These are phyloP conservation scores for Elgaria multicarinata DNA, from an alignment of 2,113 vertebrate genomes.

Conservation along the genomic window DNA sequence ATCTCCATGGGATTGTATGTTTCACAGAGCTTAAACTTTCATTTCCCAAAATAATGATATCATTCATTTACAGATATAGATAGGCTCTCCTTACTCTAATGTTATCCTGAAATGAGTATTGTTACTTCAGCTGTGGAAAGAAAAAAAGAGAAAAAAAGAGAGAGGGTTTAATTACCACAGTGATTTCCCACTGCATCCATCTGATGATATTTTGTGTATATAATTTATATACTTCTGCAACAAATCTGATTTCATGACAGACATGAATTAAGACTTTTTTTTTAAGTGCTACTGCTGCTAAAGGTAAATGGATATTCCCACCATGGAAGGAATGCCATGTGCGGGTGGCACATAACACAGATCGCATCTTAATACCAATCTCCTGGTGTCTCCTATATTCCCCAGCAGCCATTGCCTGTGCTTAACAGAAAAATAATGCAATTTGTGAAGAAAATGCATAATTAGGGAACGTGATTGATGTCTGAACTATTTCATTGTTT, in stretches of 20 bases:
- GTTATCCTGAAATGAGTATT: slow-evolving; percentile 76
- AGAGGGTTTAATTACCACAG: slow-evolving; percentile 78
- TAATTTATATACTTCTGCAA: slow-evolving; percentile 70
- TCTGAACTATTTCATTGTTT: slow-evolving; percentile 73
- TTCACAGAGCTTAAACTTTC: slow-evolving; percentile 86
- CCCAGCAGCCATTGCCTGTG: slow-evolving; percentile 47
- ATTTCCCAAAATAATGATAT: slow-evolving; percentile 89
- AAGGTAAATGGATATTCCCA: slow-evolving; percentile 68
- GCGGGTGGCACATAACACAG: slow-evolving; percentile 43
- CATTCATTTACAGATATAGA: slow-evolving; percentile 87
- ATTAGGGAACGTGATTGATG: slow-evolving; percentile 71
- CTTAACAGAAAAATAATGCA: slow-evolving; percentile 57
- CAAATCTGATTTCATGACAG: slow-evolving; percentile 73
- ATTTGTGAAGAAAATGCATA: slow-evolving; percentile 70
- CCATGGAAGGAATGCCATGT: slow-evolving; percentile 32
- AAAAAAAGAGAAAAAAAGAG: slow-evolving; percentile 33
- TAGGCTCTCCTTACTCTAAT: slow-evolving; percentile 78
- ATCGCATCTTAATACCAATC: slow-evolving; percentile 62
- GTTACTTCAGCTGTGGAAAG: slow-evolving; percentile 73
- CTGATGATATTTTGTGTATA: slow-evolving; percentile 65
- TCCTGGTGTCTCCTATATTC: slow-evolving; percentile 39
- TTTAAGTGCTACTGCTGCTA: slow-evolving; percentile 54
- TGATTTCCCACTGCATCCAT: slow-evolving; percentile 62
- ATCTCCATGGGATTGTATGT: slow-evolving; percentile 85
- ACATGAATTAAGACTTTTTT: slow-evolving; percentile 71